Base-by-base conservation (phyloP, 2,797 vertebrate genomes). In the Pampus argenteus region DNA sequence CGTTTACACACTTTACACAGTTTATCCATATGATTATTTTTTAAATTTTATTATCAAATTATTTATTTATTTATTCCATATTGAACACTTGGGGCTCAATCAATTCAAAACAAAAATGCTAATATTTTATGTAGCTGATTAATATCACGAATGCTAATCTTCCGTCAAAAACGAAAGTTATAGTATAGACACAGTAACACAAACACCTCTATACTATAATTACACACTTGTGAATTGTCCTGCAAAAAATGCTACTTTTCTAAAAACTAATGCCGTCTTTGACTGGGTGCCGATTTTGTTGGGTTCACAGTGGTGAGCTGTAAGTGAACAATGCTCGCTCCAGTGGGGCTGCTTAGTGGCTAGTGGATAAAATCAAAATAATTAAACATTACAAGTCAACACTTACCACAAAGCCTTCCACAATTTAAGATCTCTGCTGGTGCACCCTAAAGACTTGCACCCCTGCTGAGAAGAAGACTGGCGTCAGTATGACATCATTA, bases 401-500 rank as follows among this genome's bases (percentile, higher is more conserved):
- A 14, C 11, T 3, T 5, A 58, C 18, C 48, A 44, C 9, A 65
- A 56, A 45, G 2, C 3, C 10, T 3, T 34, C 3, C 38, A 63
- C 45, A 48, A 14, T 11, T 42, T 49, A 13, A 52, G 13, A 45
- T 4, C 17, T 20, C 20, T 13, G 44, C 45, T 10, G 23, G 38
- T 36, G 18, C 28, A 28, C 38, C 65, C 23, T 28, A 0, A 49
- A 48, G 9, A 8, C 20, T 25, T 25, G 6, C 29, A 52, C 22
- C 25, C 18, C 13, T 10, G 36, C 58, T 62, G 14, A 66, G 47
- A 74, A 22, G 38, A 64, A 55, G 23, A 69, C 10, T 13, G 10
- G 23, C 34, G 56, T 17, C 9, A n/a, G 54, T 38, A 63, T 86
- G 76, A 74, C 28, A 58, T 70, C 63, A 60, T 58, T 7, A 71